Conservation (phyloP, 2,797 vertebrate genomes). For the Myoxocephalus aenaeus region DNA sequence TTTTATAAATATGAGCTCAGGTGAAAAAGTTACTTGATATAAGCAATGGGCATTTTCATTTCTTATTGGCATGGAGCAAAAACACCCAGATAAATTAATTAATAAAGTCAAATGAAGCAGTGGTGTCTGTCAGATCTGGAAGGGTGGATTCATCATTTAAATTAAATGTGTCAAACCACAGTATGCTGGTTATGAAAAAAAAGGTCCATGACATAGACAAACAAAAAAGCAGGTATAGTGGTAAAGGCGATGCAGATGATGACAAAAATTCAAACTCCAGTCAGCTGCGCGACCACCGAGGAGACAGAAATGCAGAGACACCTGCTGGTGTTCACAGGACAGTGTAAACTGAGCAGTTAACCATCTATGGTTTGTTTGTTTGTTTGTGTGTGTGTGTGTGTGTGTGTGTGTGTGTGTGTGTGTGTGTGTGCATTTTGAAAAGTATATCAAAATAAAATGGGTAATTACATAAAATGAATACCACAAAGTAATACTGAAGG, state of each 20-base stretch:
- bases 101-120: neutral
- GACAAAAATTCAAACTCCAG: constrained; percentile 14
- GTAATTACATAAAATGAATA: neutral
- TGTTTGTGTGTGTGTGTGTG: neutral
- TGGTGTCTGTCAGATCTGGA: neutral
- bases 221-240: neutral
- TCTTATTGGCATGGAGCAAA: neutral
- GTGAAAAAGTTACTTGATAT: neutral
- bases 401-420: neutral
- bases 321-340: constrained; percentile 65
- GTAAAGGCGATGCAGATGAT: constrained; percentile 26
- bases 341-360: constrained; percentile 45
- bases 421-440: neutral
- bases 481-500: neutral
- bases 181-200: neutral
- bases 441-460: neutral
- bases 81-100: neutral
- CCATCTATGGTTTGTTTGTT: constrained; percentile 20
- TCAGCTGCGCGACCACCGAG: constrained; percentile 17
- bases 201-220: neutral
- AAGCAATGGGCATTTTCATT: neutral
- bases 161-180: constrained; percentile 2
- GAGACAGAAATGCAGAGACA: constrained; percentile 64
- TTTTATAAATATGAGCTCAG: neutral
- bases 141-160: neutral